A percentile compares a stretch with the other conserved stretches of the same genome.
These are phyloP conservation scores for Agrypnus murinus DNA, from an alignment of 2,888 invertebrate species.

Conservation along the genomic window DNA sequence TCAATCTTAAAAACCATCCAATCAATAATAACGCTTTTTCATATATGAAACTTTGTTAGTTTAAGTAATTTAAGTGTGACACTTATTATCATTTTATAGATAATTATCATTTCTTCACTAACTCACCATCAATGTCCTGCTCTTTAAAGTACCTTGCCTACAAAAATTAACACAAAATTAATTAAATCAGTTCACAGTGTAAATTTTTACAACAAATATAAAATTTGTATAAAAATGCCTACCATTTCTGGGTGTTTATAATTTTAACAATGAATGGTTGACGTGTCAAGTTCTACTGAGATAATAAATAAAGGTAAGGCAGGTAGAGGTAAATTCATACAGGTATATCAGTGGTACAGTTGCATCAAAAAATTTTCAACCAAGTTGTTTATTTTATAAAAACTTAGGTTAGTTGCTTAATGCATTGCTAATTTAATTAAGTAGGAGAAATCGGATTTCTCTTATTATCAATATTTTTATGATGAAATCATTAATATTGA, in stretches of 20 bases:
- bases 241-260: no score
- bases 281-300: constrained; percentile 49
- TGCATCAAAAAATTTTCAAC: constrained; percentile 40
- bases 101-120: constrained; percentile 17
- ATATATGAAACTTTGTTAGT: no score
- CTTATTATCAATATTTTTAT: not conserved
- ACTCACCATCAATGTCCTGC: constrained; percentile 95
- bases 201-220: constrained; percentile 38
- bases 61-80: not conserved
- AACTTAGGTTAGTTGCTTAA: not conserved
- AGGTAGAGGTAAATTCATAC: constrained; percentile 53
- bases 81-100: not conserved
- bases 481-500: no score
- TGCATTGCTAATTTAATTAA: not conserved
- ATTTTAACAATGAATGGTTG: constrained; percentile 27
- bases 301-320: constrained; percentile 22
- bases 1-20: no score
- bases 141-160: constrained; percentile 96
- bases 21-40: no score
- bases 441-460: not conserved
- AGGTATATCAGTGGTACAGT: constrained; percentile 54
- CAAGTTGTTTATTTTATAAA: constrained; percentile 28
- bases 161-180: constrained; percentile 60
- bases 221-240: constrained; percentile 33
- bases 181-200: constrained; percentile 17